Evolutionary conservation across 2,888 invertebrate genomes (phyloP).

Genomic region (Standfussiana lucernea): DNA sequence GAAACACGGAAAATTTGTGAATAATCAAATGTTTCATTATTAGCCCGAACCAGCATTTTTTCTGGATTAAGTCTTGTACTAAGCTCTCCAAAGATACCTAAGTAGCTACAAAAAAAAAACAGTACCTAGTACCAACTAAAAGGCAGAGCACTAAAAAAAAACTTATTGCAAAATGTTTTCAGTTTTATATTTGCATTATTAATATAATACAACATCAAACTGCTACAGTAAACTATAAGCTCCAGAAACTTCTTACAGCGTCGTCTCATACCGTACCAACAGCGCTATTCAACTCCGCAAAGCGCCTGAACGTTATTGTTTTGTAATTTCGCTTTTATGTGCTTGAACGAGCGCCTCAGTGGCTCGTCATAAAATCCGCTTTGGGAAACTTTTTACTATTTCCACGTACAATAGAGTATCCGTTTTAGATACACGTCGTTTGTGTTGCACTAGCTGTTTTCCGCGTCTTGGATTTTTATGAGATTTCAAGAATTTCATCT

Average conservation of each 20-base stretch:
- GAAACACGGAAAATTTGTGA: background rate
- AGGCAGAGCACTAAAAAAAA: background rate
- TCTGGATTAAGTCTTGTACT: background rate
- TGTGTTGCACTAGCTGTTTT: constrained; percentile 8
- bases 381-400: constrained; percentile 53
- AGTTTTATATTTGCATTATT: background rate
- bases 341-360: constrained; percentile 41
- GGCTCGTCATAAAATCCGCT: constrained; percentile 55
- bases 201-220: background rate
- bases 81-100: background rate
- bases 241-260: constrained; percentile 7
- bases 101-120: background rate
- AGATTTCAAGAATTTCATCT: background rate
- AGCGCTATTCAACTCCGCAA: constrained; percentile 16
- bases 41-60: background rate
- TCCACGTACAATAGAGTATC: constrained; percentile 46
- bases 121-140: background rate
- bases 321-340: constrained; percentile 51
- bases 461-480: background rate
- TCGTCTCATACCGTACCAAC: background rate
- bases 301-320: constrained; percentile 52
- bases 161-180: background rate
- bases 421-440: constrained; percentile 37
- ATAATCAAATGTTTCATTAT: background rate
- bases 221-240: background rate